Evolutionary conservation across 2,888 invertebrate species (phyloP).

Genomic region (Deilephila porcellus): DNA sequence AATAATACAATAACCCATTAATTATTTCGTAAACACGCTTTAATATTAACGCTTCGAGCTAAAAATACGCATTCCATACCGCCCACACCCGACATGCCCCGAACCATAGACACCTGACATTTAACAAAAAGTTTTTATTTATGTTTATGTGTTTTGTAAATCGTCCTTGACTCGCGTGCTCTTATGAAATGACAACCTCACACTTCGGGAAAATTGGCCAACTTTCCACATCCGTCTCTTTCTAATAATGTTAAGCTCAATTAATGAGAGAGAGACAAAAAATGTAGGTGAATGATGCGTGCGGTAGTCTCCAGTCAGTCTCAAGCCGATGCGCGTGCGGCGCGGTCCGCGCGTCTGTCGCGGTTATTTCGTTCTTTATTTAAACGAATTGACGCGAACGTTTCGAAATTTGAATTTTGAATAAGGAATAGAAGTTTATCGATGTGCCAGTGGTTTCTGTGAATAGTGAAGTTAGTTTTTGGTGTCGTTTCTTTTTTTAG

Average conservation of each 20-base stretch:
- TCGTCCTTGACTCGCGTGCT: constrained; percentile 69
- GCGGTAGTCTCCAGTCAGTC: constrained; percentile 75
- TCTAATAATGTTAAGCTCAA: constrained; percentile 51
- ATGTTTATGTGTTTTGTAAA: constrained; percentile 67
- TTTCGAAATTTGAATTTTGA: constrained; percentile 46
- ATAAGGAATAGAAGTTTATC: constrained; percentile 66
- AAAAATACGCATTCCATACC: constrained; percentile 52
- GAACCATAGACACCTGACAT: constrained; percentile 63
- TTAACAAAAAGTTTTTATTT: constrained; percentile 57
- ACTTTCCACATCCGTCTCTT: constrained; percentile 54
- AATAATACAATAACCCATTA: constrained; percentile 5
- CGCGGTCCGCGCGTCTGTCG: constrained; percentile 63
- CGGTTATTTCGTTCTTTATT: constrained; percentile 54
- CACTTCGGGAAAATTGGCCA: constrained; percentile 56
- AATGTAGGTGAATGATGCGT: constrained; percentile 64
- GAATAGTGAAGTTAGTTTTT: constrained; percentile 49
- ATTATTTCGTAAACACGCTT: not conserved
- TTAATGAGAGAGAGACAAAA: constrained; percentile 57
- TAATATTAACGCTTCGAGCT: constrained; percentile 33
- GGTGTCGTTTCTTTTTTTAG: constrained; percentile 43
- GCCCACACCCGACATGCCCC: constrained; percentile 48
- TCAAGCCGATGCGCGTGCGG: constrained; percentile 75
- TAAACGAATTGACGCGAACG: constrained; percentile 59
- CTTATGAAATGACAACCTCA: constrained; percentile 72
- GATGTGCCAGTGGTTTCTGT: constrained; percentile 58